Evolutionary conservation across 2,113 vertebrate species (phyloP).

Genomic region (Xenus cinereus): DNA sequence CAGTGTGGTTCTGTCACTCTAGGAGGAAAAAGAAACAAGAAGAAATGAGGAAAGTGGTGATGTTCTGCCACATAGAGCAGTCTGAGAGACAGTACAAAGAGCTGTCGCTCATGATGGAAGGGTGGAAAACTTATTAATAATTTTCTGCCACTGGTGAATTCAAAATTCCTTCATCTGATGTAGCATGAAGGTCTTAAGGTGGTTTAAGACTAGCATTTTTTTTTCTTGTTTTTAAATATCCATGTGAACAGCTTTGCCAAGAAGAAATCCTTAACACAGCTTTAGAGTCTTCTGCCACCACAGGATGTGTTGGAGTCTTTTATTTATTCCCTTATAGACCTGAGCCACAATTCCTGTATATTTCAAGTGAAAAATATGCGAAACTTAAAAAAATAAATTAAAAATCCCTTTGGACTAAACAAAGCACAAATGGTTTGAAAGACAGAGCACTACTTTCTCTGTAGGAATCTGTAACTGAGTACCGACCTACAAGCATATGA

Average conservation of each 20-base stretch:
- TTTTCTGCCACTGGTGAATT: background rate
- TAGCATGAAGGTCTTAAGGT: background rate
- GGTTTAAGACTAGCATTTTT: background rate
- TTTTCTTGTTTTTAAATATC: background rate
- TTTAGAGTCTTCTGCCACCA: background rate
- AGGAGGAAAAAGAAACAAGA: background rate
- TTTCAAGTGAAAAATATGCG: background rate
- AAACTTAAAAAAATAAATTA: background rate
- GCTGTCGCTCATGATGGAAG: background rate
- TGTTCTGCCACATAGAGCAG: background rate
- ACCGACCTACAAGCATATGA: background rate
- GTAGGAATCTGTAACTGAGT: background rate
- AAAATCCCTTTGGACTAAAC: background rate
- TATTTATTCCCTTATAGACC: background rate
- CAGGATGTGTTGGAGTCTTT: background rate
- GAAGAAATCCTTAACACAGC: background rate
- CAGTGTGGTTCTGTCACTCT: background rate
- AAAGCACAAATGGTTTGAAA: background rate
- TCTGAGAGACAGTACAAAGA: background rate
- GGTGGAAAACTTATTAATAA: background rate
- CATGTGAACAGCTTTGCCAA: background rate
- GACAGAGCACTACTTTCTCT: background rate
- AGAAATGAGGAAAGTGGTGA: background rate
- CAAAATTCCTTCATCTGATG: background rate
- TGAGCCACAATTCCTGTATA: background rate